A percentile compares a stretch with the other conserved stretches of the same genome.
Evolutionary conservation across 1,140 invertebrate species (phyloP).

Genomic region (Saccostrea cuccullata): DNA sequence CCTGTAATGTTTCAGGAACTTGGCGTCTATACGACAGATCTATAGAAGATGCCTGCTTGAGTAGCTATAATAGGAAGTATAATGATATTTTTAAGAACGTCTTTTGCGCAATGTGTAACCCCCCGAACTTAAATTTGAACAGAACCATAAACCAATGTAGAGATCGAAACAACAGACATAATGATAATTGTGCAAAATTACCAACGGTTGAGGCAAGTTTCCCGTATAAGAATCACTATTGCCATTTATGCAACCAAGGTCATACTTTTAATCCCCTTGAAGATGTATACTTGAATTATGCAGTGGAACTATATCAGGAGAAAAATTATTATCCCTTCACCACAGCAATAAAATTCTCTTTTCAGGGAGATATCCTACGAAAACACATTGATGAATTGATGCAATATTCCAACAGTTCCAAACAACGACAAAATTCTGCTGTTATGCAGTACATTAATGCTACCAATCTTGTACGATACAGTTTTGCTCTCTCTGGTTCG

Average conservation of each 20-base stretch:
- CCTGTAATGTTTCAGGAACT: not conserved
- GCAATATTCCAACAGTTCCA: not conserved
- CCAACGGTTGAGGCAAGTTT: not conserved
- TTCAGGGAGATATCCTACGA: not conserved
- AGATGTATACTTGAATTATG: not conserved
- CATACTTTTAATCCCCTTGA: not conserved
- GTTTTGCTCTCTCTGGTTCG: not conserved
- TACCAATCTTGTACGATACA: not conserved
- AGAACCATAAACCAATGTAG: not conserved
- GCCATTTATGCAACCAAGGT: not conserved
- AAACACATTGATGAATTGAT: not conserved
- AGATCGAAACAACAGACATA: not conserved
- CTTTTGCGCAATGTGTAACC: slow-evolving; percentile 27
- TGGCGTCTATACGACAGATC: not conserved
- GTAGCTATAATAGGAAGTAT: not conserved
- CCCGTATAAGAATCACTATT: slow-evolving; percentile 8
- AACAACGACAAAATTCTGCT: not conserved
- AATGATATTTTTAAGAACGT: not conserved
- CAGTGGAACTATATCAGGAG: not conserved
- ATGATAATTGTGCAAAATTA: not conserved
- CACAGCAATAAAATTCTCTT: not conserved
- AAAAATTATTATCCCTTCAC: not conserved
- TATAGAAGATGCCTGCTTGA: not conserved
- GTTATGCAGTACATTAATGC: not conserved
- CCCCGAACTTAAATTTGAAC: not conserved